Percentiles rank a stretch among this genome's conserved stretches.
These are phyloP conservation scores for Phrixothrix hirtus DNA, from an alignment of 2,888 invertebrate species.

Conservation along the genomic window DNA sequence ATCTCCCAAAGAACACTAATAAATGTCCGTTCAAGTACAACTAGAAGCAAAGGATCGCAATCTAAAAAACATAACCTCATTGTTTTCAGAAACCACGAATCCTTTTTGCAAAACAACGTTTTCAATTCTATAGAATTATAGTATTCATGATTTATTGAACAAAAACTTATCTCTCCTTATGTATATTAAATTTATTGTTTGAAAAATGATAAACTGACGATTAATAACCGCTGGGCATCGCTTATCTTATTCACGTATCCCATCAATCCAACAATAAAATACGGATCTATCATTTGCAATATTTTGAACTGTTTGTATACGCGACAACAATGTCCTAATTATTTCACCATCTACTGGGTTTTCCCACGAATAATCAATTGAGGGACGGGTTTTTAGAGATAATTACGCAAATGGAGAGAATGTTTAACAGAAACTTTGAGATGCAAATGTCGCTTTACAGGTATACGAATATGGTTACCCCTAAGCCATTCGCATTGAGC, in stretches of 20 bases:
- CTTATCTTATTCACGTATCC: no score
- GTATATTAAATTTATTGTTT: slow-evolving; percentile 32
- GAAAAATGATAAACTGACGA: slow-evolving; percentile 25
- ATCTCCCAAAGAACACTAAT: slow-evolving; percentile 6
- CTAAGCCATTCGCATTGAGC: not conserved
- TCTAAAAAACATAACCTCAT: slow-evolving; percentile 27
- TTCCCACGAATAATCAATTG: slow-evolving; percentile 27
- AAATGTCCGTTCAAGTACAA: slow-evolving; percentile 19
- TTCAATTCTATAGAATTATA: slow-evolving; percentile 20
- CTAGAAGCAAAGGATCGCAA: slow-evolving; percentile 13
- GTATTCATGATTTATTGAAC: slow-evolving; percentile 26
- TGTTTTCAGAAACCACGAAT: slow-evolving; percentile 26
- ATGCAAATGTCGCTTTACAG: slow-evolving; percentile 21
- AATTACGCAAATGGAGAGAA: slow-evolving; percentile 21
- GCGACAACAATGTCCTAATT: slow-evolving; percentile 22
- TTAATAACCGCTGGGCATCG: slow-evolving; percentile 24
- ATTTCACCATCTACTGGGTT: slow-evolving; percentile 21
- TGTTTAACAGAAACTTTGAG: slow-evolving; percentile 13
- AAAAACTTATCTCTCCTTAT: slow-evolving; percentile 36
- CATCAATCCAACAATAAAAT: no score
- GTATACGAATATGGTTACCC: not conserved
- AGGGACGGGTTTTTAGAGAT: slow-evolving; percentile 14
- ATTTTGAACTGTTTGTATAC: slow-evolving; percentile 17
- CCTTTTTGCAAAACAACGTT: slow-evolving; percentile 26
- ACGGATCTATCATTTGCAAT: no score